Evolutionary conservation across 2,888 invertebrate genomes (phyloP).

Genomic region (Bombylius major): DNA sequence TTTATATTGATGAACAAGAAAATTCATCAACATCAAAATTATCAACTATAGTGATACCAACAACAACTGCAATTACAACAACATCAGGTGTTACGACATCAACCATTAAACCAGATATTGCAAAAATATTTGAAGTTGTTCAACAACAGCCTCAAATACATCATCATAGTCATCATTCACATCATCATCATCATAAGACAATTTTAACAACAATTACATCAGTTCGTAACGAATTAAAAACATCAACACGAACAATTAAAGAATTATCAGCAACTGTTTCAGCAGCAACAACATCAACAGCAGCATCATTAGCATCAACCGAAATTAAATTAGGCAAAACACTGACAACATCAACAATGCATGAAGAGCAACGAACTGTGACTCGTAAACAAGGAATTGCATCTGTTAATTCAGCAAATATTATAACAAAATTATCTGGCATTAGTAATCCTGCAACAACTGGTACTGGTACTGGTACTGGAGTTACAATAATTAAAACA

Average conservation of each 20-base stretch:
- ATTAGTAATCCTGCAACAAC: neutral
- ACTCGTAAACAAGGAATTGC: constrained; percentile 1
- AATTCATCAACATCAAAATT: too few relatives aligned
- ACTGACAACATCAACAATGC: constrained; percentile 1
- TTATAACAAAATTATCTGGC: neutral
- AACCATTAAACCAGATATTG: neutral
- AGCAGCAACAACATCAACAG: neutral
- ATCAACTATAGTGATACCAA: neutral
- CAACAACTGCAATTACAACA: neutral
- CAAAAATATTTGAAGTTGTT: neutral
- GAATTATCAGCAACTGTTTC: neutral
- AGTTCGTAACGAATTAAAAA: neutral
- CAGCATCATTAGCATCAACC: neutral
- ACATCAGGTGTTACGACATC: neutral
- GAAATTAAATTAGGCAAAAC: neutral
- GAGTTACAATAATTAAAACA: neutral
- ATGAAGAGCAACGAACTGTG: neutral
- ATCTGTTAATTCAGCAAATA: neutral
- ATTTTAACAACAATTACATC: neutral
- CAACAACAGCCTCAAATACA: constrained; percentile 1
- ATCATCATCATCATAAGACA: constrained; percentile 1
- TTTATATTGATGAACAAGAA: neutral
- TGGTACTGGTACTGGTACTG: neutral
- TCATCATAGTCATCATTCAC: constrained; percentile 1
- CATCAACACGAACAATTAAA: neutral